Base-by-base conservation (phyloP, 2,797 vertebrate genomes). In the Pempheris klunzingeri region DNA sequence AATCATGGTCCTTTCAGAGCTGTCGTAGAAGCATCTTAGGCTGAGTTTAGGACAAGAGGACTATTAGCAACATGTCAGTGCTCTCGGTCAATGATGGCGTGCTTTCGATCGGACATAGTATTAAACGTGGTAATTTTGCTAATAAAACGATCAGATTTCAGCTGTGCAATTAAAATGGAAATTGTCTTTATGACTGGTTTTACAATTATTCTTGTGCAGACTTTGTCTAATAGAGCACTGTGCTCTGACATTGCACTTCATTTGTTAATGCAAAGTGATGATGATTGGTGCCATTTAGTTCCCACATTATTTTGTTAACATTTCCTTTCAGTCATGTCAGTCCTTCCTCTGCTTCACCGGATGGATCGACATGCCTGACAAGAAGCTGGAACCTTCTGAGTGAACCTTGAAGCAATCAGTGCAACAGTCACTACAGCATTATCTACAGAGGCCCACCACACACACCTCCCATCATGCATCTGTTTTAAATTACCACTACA, bases 201-300 rank as follows among this genome's bases (percentile, higher is more conserved):
- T 72, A 55, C 14, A 5, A 34, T 44, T 55, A 71, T 52, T 28
- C 11, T 5, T 55, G 52, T 62, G 49, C 53, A 43, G 20, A 71
- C 44, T 11, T 30, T 18, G n/a, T 26, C 9, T 43, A 57, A 73
- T 34, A 26, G 14, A 65, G 20, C 20, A n/a, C 17, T 78, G 34
- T 49, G 41, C 14, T 62, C 14, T 49, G 47, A 52, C 17, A 34
- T 62, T 68, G 49, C 39, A 47, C 77, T 79, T 18, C 7, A 61
- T 60, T 52, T 24, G 44, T 69, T 36, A n/a, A 59, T 20, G 32
- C 39, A 34, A 84, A 26, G 46, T 13, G 61, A 26, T 12, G 22
- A 63, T 87, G 87, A 91, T 88, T 89, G 86, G 86, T 90, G 81
- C 78, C 70, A 84, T 92, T 88, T 67, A 90, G 88, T 75, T 86